A percentile compares a stretch with the other conserved stretches of the same genome.
Conservation (phyloP, 2,113 vertebrate genomes). For the Sterrhoptilus dennistouni region DNA sequence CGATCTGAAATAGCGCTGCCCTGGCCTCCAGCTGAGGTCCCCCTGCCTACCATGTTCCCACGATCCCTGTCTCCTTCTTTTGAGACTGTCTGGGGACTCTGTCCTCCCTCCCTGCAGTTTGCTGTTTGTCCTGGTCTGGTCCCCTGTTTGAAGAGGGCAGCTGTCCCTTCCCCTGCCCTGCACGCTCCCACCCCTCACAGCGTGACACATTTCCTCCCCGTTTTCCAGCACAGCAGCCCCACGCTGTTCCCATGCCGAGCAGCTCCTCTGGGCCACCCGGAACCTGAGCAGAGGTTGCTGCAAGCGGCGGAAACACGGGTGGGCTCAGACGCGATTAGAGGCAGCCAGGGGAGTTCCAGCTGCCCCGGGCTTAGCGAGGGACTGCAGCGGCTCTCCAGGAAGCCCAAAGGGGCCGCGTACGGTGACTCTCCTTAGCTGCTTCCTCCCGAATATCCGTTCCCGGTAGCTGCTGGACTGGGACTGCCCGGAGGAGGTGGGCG, state of each 20-base stretch:
- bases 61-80: not conserved
- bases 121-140: not conserved
- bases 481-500: not conserved
- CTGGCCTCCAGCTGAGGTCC: not conserved
- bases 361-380: not conserved
- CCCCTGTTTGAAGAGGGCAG: not conserved
- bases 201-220: not conserved
- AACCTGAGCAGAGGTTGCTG: not conserved
- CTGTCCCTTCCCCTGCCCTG: not conserved
- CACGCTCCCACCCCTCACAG: not conserved
- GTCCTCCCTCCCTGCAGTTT: not conserved
- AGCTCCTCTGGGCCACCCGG: not conserved
- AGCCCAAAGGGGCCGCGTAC: accelerated
- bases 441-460: not conserved
- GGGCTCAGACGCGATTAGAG: not conserved
- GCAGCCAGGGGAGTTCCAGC: not conserved
- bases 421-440: not conserved
- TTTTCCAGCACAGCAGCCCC: accelerated
- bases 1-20: accelerated
- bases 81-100: not conserved
- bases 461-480: not conserved
- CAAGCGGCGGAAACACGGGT: not conserved
- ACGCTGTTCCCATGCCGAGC: not conserved
- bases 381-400: not conserved
- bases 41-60: not conserved